Evolutionary conservation across 2,888 invertebrate genomes (phyloP).

Genomic region (Doris montereyensis): DNA sequence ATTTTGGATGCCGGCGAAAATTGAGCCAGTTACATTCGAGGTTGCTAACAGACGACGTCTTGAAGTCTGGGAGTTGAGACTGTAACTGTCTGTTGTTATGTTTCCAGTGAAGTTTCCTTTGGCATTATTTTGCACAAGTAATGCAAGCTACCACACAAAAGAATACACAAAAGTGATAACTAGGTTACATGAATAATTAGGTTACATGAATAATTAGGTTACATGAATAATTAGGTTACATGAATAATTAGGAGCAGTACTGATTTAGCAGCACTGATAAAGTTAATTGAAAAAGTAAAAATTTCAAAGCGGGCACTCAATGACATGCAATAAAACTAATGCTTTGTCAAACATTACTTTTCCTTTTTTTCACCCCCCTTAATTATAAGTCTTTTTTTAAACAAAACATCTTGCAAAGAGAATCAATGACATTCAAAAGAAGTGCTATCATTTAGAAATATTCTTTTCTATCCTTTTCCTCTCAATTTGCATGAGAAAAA

Average conservation of each 20-base stretch:
- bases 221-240: not conserved
- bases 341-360: no score
- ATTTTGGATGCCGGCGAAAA: conserved; percentile 64
- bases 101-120: conserved; percentile 60
- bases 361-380: no score
- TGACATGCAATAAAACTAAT: no score
- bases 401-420: no score
- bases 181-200: not conserved
- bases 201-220: not conserved
- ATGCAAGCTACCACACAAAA: no score
- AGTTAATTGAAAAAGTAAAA: not conserved
- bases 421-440: no score
- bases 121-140: conserved; percentile 55
- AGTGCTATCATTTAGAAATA: no score
- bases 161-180: not conserved
- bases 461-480: no score
- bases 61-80: conserved; percentile 27
- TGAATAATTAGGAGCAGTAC: not conserved
- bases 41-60: conserved; percentile 59
- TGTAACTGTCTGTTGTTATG: conserved; percentile 53
- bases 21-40: conserved; percentile 51
- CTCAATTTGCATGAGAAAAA: no score
- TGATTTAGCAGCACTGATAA: not conserved
- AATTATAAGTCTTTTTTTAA: no score
- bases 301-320: not conserved